Base-by-base conservation (phyloP, 2,888 invertebrate genomes). In the Vannuccia rotundouncinata region DNA sequence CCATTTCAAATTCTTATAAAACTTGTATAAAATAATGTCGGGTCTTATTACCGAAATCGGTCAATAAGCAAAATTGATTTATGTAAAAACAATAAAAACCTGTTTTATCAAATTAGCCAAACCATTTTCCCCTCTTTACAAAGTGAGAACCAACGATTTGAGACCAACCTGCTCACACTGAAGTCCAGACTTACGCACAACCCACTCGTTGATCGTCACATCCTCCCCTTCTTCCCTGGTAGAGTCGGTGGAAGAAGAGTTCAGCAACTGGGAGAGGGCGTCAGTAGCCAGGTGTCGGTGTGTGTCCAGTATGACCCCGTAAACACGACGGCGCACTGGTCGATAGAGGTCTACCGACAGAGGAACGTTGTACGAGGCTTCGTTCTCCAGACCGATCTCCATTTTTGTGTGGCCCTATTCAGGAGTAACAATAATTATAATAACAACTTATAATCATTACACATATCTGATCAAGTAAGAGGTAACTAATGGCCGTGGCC, bases 371-470 rank as follows among this genome's bases (percentile, higher is more conserved):
- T 92, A 90, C 84, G 92, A 92, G 84, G 91, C 91, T 85, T 94
- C 94, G 85, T 95, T 94, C 86, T 95, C 95, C 89, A 95, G 90
- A 60, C 93, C 90, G 59, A 93, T 92, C 0, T 93, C 92, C 82
- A 93, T 88, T 77, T 90, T 90, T 0, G 90, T 86, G 85, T 90
- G 90, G 74, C 90, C 89, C 90, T 90, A 17, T 17, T 10, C 10
- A 10, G 45, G 10, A 45, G 17, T 10, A 17, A 17, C 17, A 17
- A 45, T 5, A 45, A 10, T 45, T 17, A 45, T 45, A 45, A 17
- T 17, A 45, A 10, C 17, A 45, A 45, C 45, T 45, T 45, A 17
- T 45, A 45, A 45, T 10, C 17, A 45, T 45, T 45, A 45, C 10
- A 45, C 17, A 45, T 10, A 45, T 10, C 45, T 45, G 45, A 45